These are phyloP conservation scores for Tetrax tetrax DNA, from an alignment of 2,113 vertebrate genomes.

Conservation along the genomic window DNA sequence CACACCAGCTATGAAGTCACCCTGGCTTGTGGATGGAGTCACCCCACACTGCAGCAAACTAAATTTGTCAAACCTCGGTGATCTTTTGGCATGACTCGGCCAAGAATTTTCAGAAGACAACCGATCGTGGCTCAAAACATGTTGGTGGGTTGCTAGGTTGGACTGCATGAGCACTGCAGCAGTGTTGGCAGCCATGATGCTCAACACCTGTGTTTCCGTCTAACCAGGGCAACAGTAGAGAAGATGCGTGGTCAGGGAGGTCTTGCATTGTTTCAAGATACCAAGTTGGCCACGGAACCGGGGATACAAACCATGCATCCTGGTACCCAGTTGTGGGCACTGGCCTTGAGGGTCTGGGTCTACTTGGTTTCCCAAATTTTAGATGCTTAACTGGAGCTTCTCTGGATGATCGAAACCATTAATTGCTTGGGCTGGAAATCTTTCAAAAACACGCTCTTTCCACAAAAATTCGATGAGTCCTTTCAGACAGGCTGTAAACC, in stretches of 20 bases:
- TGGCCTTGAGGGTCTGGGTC: not conserved
- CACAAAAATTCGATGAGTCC: not conserved
- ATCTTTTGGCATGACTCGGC: not conserved
- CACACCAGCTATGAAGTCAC: not conserved
- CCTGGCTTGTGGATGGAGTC: not conserved
- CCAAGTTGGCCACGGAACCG: not conserved
- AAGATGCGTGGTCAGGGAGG: accelerated
- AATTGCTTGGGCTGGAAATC: not conserved
- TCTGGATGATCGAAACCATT: not conserved
- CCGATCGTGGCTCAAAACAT: not conserved
- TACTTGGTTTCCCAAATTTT: not conserved
- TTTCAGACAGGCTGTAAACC: not conserved
- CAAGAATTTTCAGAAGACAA: slow-evolving; percentile 55
- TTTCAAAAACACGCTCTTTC: not conserved
- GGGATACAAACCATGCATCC: accelerated
- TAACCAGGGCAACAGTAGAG: not conserved
- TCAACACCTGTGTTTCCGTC: not conserved
- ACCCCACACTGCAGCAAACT: not conserved
- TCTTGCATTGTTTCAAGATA: not conserved
- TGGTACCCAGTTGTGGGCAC: not conserved
- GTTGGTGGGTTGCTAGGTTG: not conserved
- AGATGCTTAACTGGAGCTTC: not conserved
- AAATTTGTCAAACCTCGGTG: not conserved
- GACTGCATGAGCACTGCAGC: not conserved
- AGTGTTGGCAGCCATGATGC: not conserved